Evolutionary conservation across 1,140 invertebrate species (phyloP).

Genomic region (Drosophila obscura): DNA sequence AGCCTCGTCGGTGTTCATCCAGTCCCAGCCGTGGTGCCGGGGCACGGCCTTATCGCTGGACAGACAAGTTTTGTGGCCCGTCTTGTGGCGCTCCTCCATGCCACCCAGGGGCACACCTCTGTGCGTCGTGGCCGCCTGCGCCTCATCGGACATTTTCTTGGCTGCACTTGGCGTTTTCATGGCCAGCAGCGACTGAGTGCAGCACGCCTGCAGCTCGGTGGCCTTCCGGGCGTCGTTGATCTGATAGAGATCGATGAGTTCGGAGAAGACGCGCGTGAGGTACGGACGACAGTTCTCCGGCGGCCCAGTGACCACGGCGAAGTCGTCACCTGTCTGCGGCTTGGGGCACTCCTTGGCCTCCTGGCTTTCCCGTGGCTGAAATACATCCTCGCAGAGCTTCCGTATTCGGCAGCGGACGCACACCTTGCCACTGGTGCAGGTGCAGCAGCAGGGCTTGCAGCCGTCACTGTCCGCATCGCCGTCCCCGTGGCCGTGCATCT

Average conservation of each 20-base stretch:
- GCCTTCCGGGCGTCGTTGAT: conserved; percentile 44
- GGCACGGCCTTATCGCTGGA: conserved; percentile 31
- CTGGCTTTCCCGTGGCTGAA: conserved; percentile 2
- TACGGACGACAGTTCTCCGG: conserved; percentile 51
- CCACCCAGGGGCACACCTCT: background rate
- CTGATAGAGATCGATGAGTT: conserved; percentile 59
- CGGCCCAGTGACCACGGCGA: conserved; percentile 21
- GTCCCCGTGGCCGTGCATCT: background rate
- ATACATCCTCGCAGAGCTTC: conserved; percentile 57
- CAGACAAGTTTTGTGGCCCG: conserved; percentile 57
- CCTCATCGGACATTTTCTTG: background rate
- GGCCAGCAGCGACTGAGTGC: conserved; percentile 8
- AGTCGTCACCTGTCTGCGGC: conserved; percentile 46
- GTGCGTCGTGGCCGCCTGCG: background rate
- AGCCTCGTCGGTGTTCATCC: conserved; percentile 42
- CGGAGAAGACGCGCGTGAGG: conserved; percentile 64
- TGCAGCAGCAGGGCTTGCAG: conserved; percentile 48
- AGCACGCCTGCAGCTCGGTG: conserved; percentile 2
- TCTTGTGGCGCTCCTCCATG: background rate
- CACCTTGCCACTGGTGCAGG: conserved; percentile 36
- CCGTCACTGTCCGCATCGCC: background rate
- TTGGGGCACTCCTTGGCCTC: conserved; percentile 5
- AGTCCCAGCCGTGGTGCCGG: conserved; percentile 69
- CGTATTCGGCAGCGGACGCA: conserved; percentile 73
- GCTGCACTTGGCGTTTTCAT: background rate